A percentile compares a stretch with the other conserved stretches of the same genome.
Evolutionary conservation across 2,888 invertebrate genomes (phyloP).

Genomic region (Argyra leucocephala): DNA sequence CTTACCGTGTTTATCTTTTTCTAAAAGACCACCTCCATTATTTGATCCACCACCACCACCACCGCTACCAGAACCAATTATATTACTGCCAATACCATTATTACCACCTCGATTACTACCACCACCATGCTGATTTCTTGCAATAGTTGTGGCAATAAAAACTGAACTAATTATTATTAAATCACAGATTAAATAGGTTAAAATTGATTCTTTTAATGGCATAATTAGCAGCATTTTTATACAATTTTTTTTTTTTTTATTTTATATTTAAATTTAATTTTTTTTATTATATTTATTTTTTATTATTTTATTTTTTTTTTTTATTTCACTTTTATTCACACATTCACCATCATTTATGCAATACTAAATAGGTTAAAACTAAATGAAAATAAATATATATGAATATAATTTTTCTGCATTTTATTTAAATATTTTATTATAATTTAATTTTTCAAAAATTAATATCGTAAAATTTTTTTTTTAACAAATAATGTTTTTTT

Average conservation of each 20-base stretch:
- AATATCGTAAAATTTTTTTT: too few relatives aligned
- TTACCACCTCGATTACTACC: background rate
- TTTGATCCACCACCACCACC: background rate
- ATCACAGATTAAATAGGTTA: constrained; percentile 2
- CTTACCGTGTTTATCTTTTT: background rate
- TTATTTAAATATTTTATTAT: too few relatives aligned
- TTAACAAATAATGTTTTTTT: too few relatives aligned
- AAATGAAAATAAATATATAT: too few relatives aligned
- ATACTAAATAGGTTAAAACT: too few relatives aligned
- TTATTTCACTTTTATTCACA: background rate
- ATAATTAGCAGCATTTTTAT: background rate
- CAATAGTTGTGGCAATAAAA: background rate
- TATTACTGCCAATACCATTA: background rate
- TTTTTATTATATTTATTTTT: background rate
- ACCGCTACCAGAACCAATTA: background rate
- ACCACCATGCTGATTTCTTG: background rate
- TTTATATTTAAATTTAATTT: background rate
- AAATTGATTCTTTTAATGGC: constrained; percentile 1
- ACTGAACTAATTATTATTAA: background rate
- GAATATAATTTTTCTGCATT: too few relatives aligned
- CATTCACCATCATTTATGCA: background rate
- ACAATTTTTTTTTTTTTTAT: background rate
- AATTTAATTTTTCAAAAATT: too few relatives aligned
- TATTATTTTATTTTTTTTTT: background rate
- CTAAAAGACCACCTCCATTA: background rate